Evolutionary conservation across 2,888 invertebrate species (phyloP).

Genomic region (Ariolimax columbianus): DNA sequence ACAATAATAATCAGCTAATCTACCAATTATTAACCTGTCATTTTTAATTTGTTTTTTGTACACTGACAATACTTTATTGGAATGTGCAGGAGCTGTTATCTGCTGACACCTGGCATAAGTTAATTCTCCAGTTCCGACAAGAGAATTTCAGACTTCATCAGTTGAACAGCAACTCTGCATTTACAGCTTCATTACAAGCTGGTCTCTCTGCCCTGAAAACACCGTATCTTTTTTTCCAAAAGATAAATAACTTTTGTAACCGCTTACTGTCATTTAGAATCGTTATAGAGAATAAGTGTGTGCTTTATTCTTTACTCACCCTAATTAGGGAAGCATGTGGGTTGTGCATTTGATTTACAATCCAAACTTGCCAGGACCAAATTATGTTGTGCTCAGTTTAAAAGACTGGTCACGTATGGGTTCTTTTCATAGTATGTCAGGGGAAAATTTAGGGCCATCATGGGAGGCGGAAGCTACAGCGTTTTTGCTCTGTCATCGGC

Average conservation of each 20-base stretch:
- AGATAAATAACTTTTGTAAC: not conserved
- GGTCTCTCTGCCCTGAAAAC: conserved; percentile 97
- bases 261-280: not conserved
- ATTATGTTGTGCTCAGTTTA: no score
- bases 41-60: not conserved
- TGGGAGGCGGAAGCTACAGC: no score
- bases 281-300: not conserved
- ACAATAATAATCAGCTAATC: no score
- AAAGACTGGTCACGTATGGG: no score
- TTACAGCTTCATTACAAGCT: conserved; percentile 93
- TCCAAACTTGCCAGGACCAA: no score
- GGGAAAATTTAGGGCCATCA: no score
- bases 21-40: not conserved
- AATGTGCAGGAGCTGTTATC: conserved; percentile 80
- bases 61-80: not conserved
- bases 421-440: no score
- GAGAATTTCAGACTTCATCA: conserved; percentile 97
- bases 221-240: conserved; percentile 83
- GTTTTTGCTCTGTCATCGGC: no score
- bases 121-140: conserved; percentile 93
- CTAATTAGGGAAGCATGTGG: no score
- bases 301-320: no score
- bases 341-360: no score
- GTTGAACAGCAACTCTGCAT: conserved; percentile 92
- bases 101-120: conserved; percentile 88